Evolutionary conservation across 2,888 invertebrate species (phyloP), one percentile per base, ranked within the genome.

Genomic region (Philaethria dido): DNA sequence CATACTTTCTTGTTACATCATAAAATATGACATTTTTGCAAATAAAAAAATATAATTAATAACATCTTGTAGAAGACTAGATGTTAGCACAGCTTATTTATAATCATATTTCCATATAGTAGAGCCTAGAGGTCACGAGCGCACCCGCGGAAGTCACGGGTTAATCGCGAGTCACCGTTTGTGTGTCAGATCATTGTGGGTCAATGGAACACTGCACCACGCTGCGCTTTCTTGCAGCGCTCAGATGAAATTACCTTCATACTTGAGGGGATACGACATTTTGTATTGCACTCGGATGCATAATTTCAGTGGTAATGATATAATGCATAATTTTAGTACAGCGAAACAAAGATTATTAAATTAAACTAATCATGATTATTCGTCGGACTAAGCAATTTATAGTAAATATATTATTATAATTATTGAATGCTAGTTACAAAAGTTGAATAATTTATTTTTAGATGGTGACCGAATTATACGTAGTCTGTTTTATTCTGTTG

Each of bases 161-260:
- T 70, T 70, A 71, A 67, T 66, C 69, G 66, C 68, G 60, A 70
- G 67, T 64, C 78, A 73, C 77, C 74, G 80, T 81, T 85, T 87
- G 86, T 88, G 81, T 84, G 87, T 77, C 83, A 81, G 76, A 80
- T 72, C 76, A 74, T 77, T 80, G 85, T 88, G 78, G 88, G 90
- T 86, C 85, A 90, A 79, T 86, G 82, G 88, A 80, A 86, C 89
- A 79, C 75, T 76, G 78, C 76, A 76, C 76, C 73, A 74, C 81
- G 80, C 80, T 80, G 81, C 86, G 80, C 87, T 88, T 88, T 87
- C 86, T 80, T 87, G 82, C 84, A 80, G 79, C 65, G 50, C 59
- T 84, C 84, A 71, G 68, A 69, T 68, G 66, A 66, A 54, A 69
- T 71, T 65, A 64, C 67, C 54, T 67, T 66, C 54, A 64, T 62